These are phyloP conservation scores for Palythoa grandis DNA, from an alignment of 92 coral and sea anemone genomes.

Conservation along the genomic window DNA sequence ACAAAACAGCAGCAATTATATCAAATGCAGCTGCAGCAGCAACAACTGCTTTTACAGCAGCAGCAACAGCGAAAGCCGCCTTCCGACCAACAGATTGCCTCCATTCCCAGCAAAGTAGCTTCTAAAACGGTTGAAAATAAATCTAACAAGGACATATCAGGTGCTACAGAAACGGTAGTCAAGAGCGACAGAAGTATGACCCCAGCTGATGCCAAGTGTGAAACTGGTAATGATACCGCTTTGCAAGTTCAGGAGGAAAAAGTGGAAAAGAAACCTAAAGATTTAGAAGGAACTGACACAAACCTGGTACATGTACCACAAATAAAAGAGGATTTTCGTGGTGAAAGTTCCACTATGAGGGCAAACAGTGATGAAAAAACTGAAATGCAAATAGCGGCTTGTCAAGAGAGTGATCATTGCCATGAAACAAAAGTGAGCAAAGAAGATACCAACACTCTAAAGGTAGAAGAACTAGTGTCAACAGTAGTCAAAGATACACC, in stretches of 20 bases:
- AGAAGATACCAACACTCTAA: not conserved
- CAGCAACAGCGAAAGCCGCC: conserved; percentile 75
- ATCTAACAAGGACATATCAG: not conserved
- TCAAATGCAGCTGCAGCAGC: conserved; percentile 78
- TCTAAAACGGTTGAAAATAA: conserved; percentile 33
- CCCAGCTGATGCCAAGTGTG: not conserved
- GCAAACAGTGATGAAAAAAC: conserved; percentile 1
- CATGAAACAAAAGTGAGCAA: conserved; percentile 8
- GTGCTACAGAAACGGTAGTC: not conserved
- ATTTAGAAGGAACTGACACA: not conserved
- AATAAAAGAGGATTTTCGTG: not conserved
- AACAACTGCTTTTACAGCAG: conserved; percentile 85
- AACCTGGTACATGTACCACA: not conserved
- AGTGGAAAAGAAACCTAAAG: conserved; percentile 1
- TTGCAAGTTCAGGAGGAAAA: not conserved
- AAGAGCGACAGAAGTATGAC: conserved; percentile 18
- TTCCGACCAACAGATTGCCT: conserved; percentile 57
- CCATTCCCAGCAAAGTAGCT: conserved; percentile 43
- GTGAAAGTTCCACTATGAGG: not conserved
- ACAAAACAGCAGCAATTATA: conserved; percentile 60
- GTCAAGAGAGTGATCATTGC: not conserved
- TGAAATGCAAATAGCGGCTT: not conserved
- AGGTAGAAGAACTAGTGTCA: not conserved
- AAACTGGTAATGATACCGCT: not conserved
- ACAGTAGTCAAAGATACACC: not conserved